Evolutionary conservation across 2,113 vertebrate species (phyloP).

Genomic region (Columba janthina): DNA sequence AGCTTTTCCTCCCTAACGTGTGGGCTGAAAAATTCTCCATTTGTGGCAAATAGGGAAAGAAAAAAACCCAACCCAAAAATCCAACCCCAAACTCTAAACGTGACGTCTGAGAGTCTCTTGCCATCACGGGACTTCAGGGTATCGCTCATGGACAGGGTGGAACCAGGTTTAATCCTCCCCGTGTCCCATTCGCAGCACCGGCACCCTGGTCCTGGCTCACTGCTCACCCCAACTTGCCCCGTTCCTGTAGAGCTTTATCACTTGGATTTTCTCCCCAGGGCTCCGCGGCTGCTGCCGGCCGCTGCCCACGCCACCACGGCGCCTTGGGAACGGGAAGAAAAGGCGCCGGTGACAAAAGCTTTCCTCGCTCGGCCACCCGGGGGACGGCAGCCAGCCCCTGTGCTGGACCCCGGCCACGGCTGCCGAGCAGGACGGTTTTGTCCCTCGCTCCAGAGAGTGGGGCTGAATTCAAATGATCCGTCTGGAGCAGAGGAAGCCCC

Average conservation of each 20-base stretch:
- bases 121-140: rapidly evolving
- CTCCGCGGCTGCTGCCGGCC: rapidly evolving
- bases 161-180: background rate
- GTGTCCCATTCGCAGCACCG: rapidly evolving
- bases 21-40: background rate
- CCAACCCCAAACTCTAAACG: background rate
- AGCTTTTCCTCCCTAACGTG: background rate
- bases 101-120: rapidly evolving
- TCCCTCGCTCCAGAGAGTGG: background rate
- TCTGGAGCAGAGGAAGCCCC: background rate
- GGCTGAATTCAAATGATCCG: conserved; percentile 8
- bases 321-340: conserved; percentile 14
- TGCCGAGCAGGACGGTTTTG: background rate
- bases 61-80: background rate
- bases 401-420: background rate
- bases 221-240: rapidly evolving
- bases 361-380: background rate
- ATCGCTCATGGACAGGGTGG: rapidly evolving
- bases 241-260: background rate
- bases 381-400: background rate
- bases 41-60: background rate
- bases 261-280: background rate
- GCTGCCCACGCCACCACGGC: background rate
- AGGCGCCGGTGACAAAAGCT: background rate
- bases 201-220: background rate